Conservation (phyloP, 1,140 invertebrate species). For the Carcinoscorpius rotundicauda region DNA sequence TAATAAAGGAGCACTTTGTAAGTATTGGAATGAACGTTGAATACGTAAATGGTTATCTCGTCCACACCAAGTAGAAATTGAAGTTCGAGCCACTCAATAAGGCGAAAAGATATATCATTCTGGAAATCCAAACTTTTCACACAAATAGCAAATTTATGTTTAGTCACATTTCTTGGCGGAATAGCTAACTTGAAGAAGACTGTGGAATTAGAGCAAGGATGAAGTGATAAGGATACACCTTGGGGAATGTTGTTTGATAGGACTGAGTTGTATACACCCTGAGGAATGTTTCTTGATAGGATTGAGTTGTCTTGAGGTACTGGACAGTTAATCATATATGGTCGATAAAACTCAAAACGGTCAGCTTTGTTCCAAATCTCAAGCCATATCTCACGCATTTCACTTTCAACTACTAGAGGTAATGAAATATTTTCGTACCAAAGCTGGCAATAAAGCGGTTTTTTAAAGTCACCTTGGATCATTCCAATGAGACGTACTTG, state of each 20-base stretch:
- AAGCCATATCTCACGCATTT: conserved; percentile 17
- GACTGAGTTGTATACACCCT: neutral
- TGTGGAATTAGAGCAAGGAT: conserved; percentile 6
- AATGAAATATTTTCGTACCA: neutral
- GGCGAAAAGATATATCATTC: conserved; percentile 44
- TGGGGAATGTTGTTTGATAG: neutral
- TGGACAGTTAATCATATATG: conserved; percentile 20
- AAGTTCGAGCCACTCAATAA: conserved; percentile 55
- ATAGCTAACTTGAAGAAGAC: conserved; percentile 3
- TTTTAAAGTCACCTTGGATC: conserved; percentile 2
- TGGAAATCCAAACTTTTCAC: conserved; percentile 54
- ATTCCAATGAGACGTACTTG: conserved; percentile 14
- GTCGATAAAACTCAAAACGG: conserved; percentile 9
- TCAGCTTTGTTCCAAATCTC: conserved; percentile 14
- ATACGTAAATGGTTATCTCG: conserved; percentile 49
- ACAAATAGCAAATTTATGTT: conserved; percentile 46
- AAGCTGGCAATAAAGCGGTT: conserved; percentile 13
- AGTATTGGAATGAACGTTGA: conserved; percentile 41
- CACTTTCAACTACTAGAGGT: neutral
- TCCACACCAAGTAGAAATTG: conserved; percentile 50
- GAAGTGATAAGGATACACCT: conserved; percentile 7
- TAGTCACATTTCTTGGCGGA: neutral
- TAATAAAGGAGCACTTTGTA: conserved; percentile 43
- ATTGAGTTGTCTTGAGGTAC: neutral
- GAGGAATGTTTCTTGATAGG: neutral